Base-by-base conservation (phyloP, 2,888 invertebrate species). In the Drosophila anomelani region DNA sequence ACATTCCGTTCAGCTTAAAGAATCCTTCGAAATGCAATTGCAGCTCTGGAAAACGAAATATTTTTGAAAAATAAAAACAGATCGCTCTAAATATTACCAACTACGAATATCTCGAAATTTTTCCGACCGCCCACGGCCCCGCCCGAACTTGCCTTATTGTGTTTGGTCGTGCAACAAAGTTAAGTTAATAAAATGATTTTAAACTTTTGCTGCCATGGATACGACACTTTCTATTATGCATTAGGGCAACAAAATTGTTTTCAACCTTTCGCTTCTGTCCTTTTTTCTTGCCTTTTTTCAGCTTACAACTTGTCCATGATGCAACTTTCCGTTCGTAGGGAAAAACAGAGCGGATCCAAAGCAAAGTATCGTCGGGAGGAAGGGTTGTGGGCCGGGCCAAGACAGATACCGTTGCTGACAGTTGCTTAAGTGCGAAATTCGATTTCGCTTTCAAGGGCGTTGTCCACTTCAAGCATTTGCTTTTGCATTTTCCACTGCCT, bases 181-280 rank as follows among this genome's bases (percentile, higher is more conserved):
- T 70, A 44, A 62, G 70, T 66, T 75, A 75, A 74, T 75, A 75
- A 75, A 75, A 69, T 75, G 63, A 75, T 69, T 74, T 74, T 54
- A 74, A 75, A 75, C 63, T 75, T 75, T 66, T 56, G 41, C 75
- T 69, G 55, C 44, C 63, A 61, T 51, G 41, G 69, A 64, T 46
- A 60, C 60, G 60, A 74, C 75, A 64, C 75, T 75, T 56, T 75
- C 63, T 57, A 60, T 68, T 69, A 75, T 75, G 69, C 62, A 74
- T 66, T 56, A 75, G 49, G 61, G 60, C 55, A 56, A 63, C 56
- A 61, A 75, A 74, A 68, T 74, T 75, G 74, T 62, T 67, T 61
- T 44, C 36, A 74, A 73, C 49, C 73, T 55, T 72, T 63, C 15
- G 41, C 34, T 36, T 34, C 36, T 20, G 15, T 13, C 8, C 15